Evolutionary conservation across 2,888 invertebrate species (phyloP).

Genomic region (Seira sanloemensis): DNA sequence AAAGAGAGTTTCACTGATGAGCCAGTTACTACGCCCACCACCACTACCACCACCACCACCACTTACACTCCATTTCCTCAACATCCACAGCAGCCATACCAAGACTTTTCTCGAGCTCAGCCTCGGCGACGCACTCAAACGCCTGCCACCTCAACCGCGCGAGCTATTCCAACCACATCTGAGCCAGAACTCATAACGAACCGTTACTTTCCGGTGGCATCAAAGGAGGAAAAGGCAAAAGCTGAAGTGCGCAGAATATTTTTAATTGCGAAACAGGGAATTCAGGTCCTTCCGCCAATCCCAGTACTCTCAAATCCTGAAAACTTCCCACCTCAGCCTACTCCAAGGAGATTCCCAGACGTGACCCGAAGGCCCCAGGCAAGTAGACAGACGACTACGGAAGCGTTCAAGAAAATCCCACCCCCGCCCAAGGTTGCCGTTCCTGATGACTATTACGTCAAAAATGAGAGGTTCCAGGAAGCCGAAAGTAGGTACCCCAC

Average conservation of each 20-base stretch:
- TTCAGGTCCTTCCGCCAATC: constrained; percentile 49
- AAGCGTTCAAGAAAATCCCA: constrained; percentile 32
- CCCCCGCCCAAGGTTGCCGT: constrained; percentile 38
- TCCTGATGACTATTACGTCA: constrained; percentile 47
- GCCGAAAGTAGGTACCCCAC: constrained; percentile 56
- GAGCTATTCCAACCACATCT: not conserved
- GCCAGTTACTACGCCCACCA: not conserved
- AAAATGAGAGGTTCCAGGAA: constrained; percentile 53
- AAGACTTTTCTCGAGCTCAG: constrained; percentile 40
- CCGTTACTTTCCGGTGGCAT: constrained; percentile 38
- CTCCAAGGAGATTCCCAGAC: constrained; percentile 23
- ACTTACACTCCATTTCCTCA: not conserved
- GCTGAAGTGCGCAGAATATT: constrained; percentile 46
- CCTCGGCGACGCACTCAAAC: constrained; percentile 44
- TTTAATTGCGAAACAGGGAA: constrained; percentile 47
- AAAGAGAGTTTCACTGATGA: constrained; percentile 43
- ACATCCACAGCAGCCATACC: constrained; percentile 25
- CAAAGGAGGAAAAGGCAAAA: constrained; percentile 39
- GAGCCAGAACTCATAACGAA: constrained; percentile 47
- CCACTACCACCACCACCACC: constrained; percentile 13
- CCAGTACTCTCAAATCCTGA: constrained; percentile 27
- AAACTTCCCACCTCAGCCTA: not conserved
- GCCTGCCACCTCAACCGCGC: not conserved
- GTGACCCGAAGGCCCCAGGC: constrained; percentile 30
- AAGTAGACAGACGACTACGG: constrained; percentile 12